Conservation (phyloP, 2,797 vertebrate species). For the Allenopithecus nigroviridis region DNA sequence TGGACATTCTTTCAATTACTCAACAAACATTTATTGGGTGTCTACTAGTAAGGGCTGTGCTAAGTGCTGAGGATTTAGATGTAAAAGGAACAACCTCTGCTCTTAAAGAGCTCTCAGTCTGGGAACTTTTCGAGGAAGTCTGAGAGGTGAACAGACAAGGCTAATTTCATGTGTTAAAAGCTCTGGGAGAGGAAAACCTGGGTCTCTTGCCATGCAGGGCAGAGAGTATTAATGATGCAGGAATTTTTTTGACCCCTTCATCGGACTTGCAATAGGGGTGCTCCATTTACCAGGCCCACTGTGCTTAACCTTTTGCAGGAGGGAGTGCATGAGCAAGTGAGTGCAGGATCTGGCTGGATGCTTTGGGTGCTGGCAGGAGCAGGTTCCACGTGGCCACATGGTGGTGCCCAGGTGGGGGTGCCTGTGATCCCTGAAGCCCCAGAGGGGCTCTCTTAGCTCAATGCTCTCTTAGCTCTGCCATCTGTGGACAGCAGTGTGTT, state of each 20-base stretch:
- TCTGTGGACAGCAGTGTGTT: not conserved
- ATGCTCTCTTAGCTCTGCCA: not conserved
- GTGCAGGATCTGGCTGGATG: not conserved
- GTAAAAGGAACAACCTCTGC: not conserved
- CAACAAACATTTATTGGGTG: conserved; percentile 20
- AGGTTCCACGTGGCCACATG: not conserved
- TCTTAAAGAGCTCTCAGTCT: not conserved
- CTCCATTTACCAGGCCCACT: not conserved
- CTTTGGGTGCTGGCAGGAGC: not conserved
- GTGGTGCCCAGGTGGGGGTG: not conserved
- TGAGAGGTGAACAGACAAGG: not conserved
- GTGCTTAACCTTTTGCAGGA: not conserved
- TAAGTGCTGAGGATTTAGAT: conserved; percentile 29
- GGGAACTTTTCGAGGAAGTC: not conserved
- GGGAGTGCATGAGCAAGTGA: not conserved
- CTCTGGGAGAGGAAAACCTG: not conserved
- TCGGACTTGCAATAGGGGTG: not conserved
- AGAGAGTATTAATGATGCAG: not conserved
- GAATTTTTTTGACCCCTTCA: not conserved
- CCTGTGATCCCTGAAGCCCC: not conserved
- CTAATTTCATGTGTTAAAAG: not conserved
- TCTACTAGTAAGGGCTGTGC: not conserved
- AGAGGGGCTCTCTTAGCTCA: too few species aligned
- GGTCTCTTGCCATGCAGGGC: not conserved
- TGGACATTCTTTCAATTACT: conserved; percentile 10